Percentiles rank a stretch among this genome's conserved stretches.
phyloP scores from a whole-genome alignment of 2,888 invertebrate genomes.

The Troides helena region DNA sequence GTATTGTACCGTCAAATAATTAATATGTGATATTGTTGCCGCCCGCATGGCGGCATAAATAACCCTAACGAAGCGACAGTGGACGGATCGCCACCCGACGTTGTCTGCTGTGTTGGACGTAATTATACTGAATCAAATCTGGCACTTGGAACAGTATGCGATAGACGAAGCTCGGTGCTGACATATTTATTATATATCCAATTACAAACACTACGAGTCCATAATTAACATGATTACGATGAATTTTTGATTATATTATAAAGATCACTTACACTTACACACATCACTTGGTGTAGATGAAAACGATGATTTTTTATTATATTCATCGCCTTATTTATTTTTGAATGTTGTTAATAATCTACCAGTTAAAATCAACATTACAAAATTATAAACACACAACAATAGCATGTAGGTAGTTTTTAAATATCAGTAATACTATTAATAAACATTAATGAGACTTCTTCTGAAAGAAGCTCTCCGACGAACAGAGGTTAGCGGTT shows the following conservation, averaged over 20 bases:
- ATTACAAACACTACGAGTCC: constrained; percentile 19
- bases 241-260: background rate
- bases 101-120: constrained; percentile 4
- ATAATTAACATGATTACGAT: background rate
- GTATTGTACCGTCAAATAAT: constrained; percentile 49
- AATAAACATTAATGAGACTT: too few species aligned
- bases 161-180: background rate
- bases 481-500: too few species aligned
- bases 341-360: too few species aligned
- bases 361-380: too few species aligned
- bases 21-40: constrained; percentile 53
- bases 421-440: too few species aligned
- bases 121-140: constrained; percentile 21
- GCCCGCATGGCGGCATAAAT: constrained; percentile 58
- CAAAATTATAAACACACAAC: too few species aligned
- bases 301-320: too few species aligned
- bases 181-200: background rate
- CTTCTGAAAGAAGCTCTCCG: too few species aligned
- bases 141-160: constrained; percentile 5
- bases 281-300: too few species aligned
- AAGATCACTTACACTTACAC: too few species aligned
- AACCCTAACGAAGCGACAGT: constrained; percentile 46
- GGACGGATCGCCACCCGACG: constrained; percentile 29
- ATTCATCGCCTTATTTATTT: too few species aligned
- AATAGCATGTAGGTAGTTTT: too few species aligned